These are phyloP conservation scores for Mormyrops attenuatus DNA, from an alignment of 2,797 vertebrate species.

Conservation along the genomic window DNA sequence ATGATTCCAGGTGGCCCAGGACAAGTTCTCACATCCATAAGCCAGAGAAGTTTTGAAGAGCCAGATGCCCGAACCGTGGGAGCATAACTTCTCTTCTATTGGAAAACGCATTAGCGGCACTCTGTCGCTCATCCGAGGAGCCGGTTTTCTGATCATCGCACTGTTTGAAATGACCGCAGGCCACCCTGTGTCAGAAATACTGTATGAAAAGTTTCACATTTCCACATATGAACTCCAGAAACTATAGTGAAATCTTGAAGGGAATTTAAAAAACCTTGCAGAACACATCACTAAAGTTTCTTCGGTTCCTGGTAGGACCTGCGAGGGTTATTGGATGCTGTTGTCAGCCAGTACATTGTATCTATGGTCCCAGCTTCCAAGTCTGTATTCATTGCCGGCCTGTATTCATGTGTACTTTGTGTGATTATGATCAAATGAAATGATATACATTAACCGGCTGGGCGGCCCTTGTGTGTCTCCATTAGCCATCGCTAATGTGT, in stretches of 20 bases:
- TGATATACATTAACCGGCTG: background rate
- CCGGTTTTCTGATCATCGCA: constrained; percentile 16
- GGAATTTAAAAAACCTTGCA: background rate
- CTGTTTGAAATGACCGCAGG: constrained; percentile 15
- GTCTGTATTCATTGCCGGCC: background rate
- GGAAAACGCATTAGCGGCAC: constrained; percentile 8
- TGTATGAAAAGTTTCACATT: constrained; percentile 1
- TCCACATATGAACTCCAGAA: background rate
- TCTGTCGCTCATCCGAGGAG: constrained; percentile 1
- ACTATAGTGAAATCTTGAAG: background rate
- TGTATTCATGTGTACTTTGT: background rate
- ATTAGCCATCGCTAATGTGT: background rate
- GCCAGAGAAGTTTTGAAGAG: background rate
- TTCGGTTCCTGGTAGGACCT: background rate
- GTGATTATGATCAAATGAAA: constrained; percentile 2
- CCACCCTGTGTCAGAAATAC: constrained; percentile 17
- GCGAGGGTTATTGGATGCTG: background rate
- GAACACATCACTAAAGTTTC: background rate
- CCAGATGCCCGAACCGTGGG: background rate
- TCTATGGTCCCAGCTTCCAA: background rate
- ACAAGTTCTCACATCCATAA: constrained; percentile 37
- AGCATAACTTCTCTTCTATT: background rate
- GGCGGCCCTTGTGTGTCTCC: background rate
- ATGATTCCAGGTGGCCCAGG: background rate
- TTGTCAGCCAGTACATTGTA: background rate